Evolutionary conservation across 2,113 vertebrate genomes (phyloP), one percentile per base, ranked within the genome.

Genomic region (Balaenoptera acutorostrata): DNA sequence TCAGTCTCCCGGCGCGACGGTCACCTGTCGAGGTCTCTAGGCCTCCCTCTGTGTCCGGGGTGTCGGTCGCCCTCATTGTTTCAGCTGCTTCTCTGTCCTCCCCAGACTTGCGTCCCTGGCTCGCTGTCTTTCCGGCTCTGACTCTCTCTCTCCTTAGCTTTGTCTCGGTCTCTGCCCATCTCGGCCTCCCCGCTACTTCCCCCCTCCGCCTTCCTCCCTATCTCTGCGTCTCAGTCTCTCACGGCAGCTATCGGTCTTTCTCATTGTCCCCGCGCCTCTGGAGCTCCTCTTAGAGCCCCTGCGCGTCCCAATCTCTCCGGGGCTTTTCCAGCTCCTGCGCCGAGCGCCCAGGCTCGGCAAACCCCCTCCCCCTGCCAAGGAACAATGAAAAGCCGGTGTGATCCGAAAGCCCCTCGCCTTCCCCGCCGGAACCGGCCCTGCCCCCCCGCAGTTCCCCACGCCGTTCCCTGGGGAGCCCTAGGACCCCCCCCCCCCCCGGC

Each of bases 21-120:
- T n/a, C 63, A 39, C 95, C 49, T 52, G 39, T 46, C 41, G 21
- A 77, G 59, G 49, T 57, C 78, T 57, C 82, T 0, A 52, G 46
- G 66, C 64, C 75, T 91, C 89, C n/a, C 36, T 36, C 7, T 3
- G 9, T 0, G 12, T 17, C n/a, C 6, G 39, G 46, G 74, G 27
- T 36, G 78, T 72, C 75, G 75, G 96, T 98, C 97, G 98, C 99
- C 98, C 98, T 98, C 98, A 97, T 98, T 98, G 98, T 99, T 98
- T 78, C 98, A 95, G 63, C 99, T 97, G 96, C 99, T n/a, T 12
- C 64, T 52, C 64, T 0, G 77, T 98, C 98, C 99, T 98, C 21
- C 98, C 99, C 91, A 98, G 98, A 95, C 99, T 98, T 15, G 98
- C 9, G 80, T 52, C 74, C 82, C 85, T 17, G 8, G 49, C 72